Evolutionary conservation across 2,113 vertebrate genomes (phyloP).

Genomic region (Nothobranchius kuhntae): DNA sequence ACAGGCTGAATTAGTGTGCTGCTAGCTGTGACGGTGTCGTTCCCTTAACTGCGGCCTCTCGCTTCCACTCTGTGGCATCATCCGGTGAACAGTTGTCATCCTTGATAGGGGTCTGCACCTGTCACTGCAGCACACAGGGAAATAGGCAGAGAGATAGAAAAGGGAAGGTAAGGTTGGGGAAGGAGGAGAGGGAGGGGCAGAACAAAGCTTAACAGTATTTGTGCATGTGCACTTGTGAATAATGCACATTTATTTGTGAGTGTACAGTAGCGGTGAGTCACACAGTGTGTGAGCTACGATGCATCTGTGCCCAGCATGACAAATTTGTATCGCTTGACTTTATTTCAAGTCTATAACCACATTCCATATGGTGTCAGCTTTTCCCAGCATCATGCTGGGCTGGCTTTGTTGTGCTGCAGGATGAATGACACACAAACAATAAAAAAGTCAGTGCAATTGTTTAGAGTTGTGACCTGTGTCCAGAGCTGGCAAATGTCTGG

Average conservation of each 20-base stretch:
- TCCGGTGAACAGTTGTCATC: slow-evolving; percentile 73
- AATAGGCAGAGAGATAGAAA: neutral
- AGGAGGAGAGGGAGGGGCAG: slow-evolving; percentile 3
- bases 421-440: slow-evolving; percentile 40
- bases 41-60: slow-evolving; percentile 47
- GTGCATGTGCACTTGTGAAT: slow-evolving; percentile 16
- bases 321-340: slow-evolving; percentile 65
- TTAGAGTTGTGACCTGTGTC: neutral
- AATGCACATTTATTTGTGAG: slow-evolving; percentile 31
- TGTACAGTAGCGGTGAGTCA: slow-evolving; percentile 72
- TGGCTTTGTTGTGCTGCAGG: slow-evolving; percentile 13
- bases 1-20: neutral
- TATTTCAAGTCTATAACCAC: slow-evolving; percentile 67
- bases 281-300: slow-evolving; percentile 67
- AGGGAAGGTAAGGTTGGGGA: neutral
- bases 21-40: slow-evolving; percentile 44
- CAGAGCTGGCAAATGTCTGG: neutral
- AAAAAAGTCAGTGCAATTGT: slow-evolving; percentile 5
- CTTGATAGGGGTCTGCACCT: slow-evolving; percentile 63
- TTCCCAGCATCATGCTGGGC: slow-evolving; percentile 25
- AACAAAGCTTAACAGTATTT: slow-evolving; percentile 19
- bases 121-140: slow-evolving; percentile 46
- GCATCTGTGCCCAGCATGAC: slow-evolving; percentile 76
- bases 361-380: slow-evolving; percentile 70
- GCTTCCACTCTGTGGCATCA: slow-evolving; percentile 57